Base-by-base conservation (phyloP, 2,888 invertebrate genomes). In the Alcis repandata region DNA sequence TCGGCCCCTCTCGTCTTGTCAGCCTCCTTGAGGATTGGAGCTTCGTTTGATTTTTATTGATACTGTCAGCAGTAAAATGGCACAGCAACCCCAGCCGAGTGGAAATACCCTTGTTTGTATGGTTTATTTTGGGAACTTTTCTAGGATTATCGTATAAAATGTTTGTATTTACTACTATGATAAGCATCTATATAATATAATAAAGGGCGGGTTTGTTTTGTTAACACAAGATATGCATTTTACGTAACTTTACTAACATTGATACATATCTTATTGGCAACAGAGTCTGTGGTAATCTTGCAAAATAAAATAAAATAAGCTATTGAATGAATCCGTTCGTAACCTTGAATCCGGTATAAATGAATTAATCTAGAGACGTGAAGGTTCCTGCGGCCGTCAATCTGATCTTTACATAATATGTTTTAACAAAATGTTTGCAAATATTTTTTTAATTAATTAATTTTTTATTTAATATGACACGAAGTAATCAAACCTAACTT, bases 1-100 rank as follows among this genome's bases (percentile, higher is more conserved):
- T 77, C 69, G 74, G 75, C 77, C 74, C 79, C 74, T 77, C 75
- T 80, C 74, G 76, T 81, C 77, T 75, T 73, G 73, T 76, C 74
- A 72, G 72, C 68, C 68, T 74, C 70, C 72, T 67, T 69, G 61
- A 67, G 66, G 75, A 77, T 78, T 75, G 73, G 74, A 74, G 73
- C 75, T 68, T 60, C 60, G 54, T 71, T 68, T 70, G 74, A 73
- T 76, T 76, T 74, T 67, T 70, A 71, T 71, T 70, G 73, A 75
- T 76, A 68, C 64, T 66, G 62, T 69, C 60, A 45, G 67, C 48
- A 61, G 57, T 64, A 64, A 58, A 68, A 57, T 62, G 59, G 63
- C 43, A 59, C 19, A 64, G 59, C 48, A 56, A 32, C 33, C 49
- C 41, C 36, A 51, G 43, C 48, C 33, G 32, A 52, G 41, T 15